Conservation (phyloP, 2,888 invertebrate genomes). For the Mesorhabditis belari region DNA sequence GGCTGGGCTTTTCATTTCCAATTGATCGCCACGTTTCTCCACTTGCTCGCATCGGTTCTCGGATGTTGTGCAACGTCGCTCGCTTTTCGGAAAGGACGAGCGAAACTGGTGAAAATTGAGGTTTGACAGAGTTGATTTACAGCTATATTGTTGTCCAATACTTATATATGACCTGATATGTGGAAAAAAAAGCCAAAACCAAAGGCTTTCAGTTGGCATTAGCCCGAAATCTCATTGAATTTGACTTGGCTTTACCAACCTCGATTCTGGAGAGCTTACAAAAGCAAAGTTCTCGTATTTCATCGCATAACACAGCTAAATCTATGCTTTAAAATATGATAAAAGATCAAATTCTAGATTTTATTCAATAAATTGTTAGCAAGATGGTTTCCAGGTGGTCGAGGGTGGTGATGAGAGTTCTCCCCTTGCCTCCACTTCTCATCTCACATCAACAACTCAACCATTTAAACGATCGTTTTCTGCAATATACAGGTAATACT, state of each 20-base stretch:
- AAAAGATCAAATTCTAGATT: neutral
- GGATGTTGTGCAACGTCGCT: constrained; percentile 46
- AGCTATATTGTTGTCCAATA: too few relatives aligned
- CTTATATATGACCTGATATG: too few relatives aligned
- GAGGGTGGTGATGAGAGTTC: constrained; percentile 31
- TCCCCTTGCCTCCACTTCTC: constrained; percentile 12
- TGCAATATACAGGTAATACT: constrained; percentile 14
- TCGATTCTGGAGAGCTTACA: too few relatives aligned
- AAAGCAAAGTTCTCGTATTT: too few relatives aligned
- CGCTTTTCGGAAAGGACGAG: constrained; percentile 22
- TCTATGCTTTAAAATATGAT: too few relatives aligned
- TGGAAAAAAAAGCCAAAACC: too few relatives aligned
- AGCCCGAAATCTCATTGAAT: too few relatives aligned
- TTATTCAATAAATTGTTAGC: too few relatives aligned
- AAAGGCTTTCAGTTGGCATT: too few relatives aligned
- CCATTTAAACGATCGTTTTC: constrained; percentile 37
- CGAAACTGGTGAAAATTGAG: constrained; percentile 49
- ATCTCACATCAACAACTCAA: constrained; percentile 2
- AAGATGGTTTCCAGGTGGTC: constrained; percentile 29
- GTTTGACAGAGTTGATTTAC: constrained; percentile 15
- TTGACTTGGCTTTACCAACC: too few relatives aligned
- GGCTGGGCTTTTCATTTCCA: constrained; percentile 51
- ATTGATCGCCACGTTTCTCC: constrained; percentile 33
- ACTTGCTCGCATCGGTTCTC: constrained; percentile 36
- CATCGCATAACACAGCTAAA: too few relatives aligned